Evolutionary conservation across 2,113 vertebrate species (phyloP).

Genomic region (Dendrocopos noguchii): DNA sequence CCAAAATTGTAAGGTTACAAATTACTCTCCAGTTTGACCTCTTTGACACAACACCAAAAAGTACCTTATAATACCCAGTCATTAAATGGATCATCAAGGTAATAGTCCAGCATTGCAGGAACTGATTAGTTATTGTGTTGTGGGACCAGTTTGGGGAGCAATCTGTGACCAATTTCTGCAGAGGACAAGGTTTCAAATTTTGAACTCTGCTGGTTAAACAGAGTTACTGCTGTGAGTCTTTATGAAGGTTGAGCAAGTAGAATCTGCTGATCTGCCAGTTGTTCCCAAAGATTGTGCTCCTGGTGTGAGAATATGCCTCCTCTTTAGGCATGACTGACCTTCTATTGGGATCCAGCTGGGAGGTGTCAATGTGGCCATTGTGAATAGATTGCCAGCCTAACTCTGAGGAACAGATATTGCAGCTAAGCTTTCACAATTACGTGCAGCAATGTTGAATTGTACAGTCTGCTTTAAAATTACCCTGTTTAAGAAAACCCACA

Average conservation of each 20-base stretch:
- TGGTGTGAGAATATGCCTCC: slow-evolving; percentile 13
- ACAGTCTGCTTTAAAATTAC: not conserved
- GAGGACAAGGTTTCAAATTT: slow-evolving; percentile 27
- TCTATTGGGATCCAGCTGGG: not conserved
- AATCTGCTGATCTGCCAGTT: slow-evolving; percentile 41
- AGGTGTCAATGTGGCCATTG: not conserved
- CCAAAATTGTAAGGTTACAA: not conserved
- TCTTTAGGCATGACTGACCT: slow-evolving; percentile 26
- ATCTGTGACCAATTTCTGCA: slow-evolving; percentile 10
- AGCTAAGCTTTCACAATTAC: not conserved
- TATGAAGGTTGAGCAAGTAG: slow-evolving; percentile 23
- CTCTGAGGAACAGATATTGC: not conserved
- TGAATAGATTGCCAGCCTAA: not conserved
- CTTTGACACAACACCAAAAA: not conserved
- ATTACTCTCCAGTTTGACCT: not conserved
- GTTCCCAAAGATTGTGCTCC: slow-evolving; percentile 22
- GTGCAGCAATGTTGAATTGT: not conserved
- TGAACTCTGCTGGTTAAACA: slow-evolving; percentile 36
- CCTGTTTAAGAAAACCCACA: not conserved
- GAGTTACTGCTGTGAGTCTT: slow-evolving; percentile 50
- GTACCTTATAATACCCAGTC: not conserved
- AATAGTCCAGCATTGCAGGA: slow-evolving; percentile 6
- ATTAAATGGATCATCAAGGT: slow-evolving; percentile 19
- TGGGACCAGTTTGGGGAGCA: not conserved
- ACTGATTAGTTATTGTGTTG: slow-evolving; percentile 37